Conservation (phyloP, 2,113 vertebrate genomes). For the Burhinus bistriatus region DNA sequence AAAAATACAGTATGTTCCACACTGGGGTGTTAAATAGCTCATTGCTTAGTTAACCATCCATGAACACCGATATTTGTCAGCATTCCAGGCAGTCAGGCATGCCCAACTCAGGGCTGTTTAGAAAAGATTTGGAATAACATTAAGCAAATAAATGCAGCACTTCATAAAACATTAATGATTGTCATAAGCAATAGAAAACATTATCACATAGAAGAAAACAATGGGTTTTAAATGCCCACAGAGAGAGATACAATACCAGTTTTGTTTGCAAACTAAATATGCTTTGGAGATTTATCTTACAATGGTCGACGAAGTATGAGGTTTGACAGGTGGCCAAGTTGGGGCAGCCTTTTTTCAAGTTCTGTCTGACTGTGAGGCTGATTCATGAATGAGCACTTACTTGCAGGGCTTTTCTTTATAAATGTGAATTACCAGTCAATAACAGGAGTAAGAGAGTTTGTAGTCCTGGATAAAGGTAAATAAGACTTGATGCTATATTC, state of each 20-base stretch:
- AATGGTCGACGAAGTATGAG: not conserved
- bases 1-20: not conserved
- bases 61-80: not conserved
- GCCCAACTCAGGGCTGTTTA: not conserved
- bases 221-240: not conserved
- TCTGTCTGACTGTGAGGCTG: not conserved
- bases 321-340: not conserved
- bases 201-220: not conserved
- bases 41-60: constrained; percentile 25
- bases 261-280: not conserved
- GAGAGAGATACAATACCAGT: not conserved
- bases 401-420: not conserved
- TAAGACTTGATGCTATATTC: not conserved
- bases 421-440: not conserved
- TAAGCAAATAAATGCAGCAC: constrained; percentile 30
- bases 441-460: not conserved
- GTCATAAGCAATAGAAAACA: not conserved
- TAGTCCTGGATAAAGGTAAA: not conserved
- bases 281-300: not conserved
- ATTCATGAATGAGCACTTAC: accelerated
- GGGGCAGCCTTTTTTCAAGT: not conserved
- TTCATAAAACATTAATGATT: constrained; percentile 43
- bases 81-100: not conserved
- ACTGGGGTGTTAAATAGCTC: not conserved
- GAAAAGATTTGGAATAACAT: constrained; percentile 16